A percentile compares a stretch with the other conserved stretches of the same genome.
Conservation (phyloP, 2,113 vertebrate species). For the Hemichromis elongatus region DNA sequence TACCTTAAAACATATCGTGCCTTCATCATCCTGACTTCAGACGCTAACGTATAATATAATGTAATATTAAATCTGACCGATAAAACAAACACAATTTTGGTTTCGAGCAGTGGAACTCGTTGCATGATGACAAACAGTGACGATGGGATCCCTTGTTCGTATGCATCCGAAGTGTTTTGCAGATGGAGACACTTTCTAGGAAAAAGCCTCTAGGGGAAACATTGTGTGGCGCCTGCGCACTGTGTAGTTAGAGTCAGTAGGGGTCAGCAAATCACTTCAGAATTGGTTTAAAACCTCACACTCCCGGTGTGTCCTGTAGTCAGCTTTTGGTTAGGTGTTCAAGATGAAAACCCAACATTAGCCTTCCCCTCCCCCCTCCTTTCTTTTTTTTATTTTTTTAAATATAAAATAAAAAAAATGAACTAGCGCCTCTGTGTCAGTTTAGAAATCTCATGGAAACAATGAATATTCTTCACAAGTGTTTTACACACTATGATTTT, state of each 20-base stretch:
- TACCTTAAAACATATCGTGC: not conserved
- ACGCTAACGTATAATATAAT: not conserved
- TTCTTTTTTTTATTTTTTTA: not conserved
- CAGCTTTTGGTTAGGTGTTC: not conserved
- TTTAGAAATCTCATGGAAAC: not conserved
- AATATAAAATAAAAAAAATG: not conserved
- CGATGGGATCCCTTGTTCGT: not conserved
- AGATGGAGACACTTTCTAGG: not conserved
- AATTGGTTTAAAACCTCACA: not conserved
- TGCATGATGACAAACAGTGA: not conserved
- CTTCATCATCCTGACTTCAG: not conserved
- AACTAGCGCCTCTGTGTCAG: not conserved
- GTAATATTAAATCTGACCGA: not conserved
- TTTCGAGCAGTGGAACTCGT: not conserved
- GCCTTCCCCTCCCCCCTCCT: not conserved
- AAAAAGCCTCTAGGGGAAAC: not conserved
- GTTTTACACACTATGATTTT: not conserved
- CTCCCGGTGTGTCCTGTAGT: not conserved
- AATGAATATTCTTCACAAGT: not conserved
- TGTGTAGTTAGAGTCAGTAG: slow-evolving; percentile 27
- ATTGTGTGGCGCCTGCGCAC: not conserved
- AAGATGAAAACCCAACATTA: not conserved
- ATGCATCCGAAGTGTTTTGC: not conserved
- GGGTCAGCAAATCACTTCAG: slow-evolving; percentile 49
- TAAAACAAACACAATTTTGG: not conserved